Percentiles rank a stretch among this genome's conserved stretches.
Conservation (phyloP, 2,797 vertebrate species). For the Vireo griseus region DNA sequence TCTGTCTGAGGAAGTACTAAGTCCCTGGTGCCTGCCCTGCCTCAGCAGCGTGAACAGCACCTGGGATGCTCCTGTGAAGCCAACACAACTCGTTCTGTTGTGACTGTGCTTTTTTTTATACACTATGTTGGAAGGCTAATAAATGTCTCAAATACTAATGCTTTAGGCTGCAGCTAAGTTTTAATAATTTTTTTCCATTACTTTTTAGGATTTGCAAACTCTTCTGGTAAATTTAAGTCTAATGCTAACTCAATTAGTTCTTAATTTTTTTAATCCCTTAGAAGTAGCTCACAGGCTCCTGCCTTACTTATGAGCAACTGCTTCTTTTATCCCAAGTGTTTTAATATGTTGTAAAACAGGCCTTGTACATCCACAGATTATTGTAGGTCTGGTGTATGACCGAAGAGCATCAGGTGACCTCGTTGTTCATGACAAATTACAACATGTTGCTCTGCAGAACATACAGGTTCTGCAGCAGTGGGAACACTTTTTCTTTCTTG, state of each 20-base stretch:
- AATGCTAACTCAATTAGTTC: neutral
- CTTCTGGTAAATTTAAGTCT: neutral
- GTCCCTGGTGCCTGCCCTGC: neutral
- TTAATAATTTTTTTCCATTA: neutral
- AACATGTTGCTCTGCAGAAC: neutral
- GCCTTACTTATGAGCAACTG: neutral
- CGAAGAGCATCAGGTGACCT: neutral
- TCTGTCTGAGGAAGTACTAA: neutral
- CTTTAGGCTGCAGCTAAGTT: neutral
- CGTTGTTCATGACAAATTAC: neutral
- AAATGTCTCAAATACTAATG: neutral
- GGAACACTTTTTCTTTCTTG: neutral
- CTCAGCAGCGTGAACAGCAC: neutral
- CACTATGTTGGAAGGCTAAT: neutral
- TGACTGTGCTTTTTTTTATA: neutral
- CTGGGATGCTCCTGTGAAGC: neutral
- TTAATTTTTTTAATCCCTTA: neutral
- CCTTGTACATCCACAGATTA: neutral
- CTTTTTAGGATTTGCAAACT: neutral
- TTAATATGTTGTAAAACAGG: neutral
- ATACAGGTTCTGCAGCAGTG: constrained; percentile 8
- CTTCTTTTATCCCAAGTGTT: neutral
- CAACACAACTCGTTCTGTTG: neutral
- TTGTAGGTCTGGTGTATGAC: neutral
- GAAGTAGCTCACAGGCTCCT: neutral